A percentile compares a stretch with the other conserved stretches of the same genome.
These are phyloP conservation scores for Dolichoris vasculosae DNA, from an alignment of 1,140 invertebrate species.

Conservation along the genomic window DNA sequence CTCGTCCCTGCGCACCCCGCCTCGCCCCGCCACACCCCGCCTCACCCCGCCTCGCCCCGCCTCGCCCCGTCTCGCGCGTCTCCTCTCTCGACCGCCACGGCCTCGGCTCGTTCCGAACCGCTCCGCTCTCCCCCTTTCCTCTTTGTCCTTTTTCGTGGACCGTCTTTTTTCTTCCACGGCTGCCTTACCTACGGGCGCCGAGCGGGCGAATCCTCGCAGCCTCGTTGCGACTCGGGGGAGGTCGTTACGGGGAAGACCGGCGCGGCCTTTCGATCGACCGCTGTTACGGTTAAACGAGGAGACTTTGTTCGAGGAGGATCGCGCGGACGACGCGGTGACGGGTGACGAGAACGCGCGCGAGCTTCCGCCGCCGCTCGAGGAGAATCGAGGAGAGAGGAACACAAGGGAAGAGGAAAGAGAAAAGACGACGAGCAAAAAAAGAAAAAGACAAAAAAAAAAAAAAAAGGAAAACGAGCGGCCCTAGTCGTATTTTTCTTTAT, in stretches of 20 bases:
- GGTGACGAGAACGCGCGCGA: neutral
- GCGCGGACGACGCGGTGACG: neutral
- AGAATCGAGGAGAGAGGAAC: neutral
- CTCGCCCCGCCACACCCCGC: neutral
- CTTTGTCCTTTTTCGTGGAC: slow-evolving; percentile 4
- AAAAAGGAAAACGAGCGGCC: neutral
- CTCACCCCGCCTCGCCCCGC: too few relatives aligned
- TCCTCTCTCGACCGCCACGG: neutral
- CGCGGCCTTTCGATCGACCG: slow-evolving; percentile 25
- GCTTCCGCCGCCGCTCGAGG: neutral
- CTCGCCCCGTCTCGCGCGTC: neutral
- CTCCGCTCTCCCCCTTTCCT: neutral
- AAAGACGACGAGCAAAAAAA: too few relatives aligned
- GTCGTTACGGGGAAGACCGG: slow-evolving; percentile 41
- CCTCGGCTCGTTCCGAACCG: too few relatives aligned
- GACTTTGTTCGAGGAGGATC: slow-evolving; percentile 14
- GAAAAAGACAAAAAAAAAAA: neutral
- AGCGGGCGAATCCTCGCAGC: slow-evolving; percentile 12
- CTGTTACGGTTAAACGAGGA: slow-evolving; percentile 20
- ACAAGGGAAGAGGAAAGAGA: neutral
- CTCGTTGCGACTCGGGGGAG: slow-evolving; percentile 40
- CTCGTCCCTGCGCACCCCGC: neutral
- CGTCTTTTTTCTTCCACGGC: neutral
- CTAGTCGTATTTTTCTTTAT: slow-evolving; percentile 16
- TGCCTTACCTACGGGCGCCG: neutral